Conservation (phyloP, 2,888 invertebrate species). For the Drosophila flavopinicola region DNA sequence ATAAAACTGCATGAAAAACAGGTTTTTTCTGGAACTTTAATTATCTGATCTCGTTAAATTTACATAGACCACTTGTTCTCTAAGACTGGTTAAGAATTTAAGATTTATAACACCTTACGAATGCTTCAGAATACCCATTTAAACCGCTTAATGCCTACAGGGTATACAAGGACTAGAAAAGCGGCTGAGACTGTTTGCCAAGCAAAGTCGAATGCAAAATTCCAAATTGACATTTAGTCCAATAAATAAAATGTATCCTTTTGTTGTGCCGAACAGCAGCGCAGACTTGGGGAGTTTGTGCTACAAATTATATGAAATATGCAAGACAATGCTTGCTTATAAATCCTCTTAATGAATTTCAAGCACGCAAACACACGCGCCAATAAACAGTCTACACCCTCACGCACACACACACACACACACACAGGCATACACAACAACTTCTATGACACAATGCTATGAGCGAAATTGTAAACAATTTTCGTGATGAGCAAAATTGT, state of each 20-base stretch:
- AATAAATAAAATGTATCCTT: constrained; percentile 69
- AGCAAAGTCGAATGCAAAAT: constrained; percentile 67
- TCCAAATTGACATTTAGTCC: constrained; percentile 79
- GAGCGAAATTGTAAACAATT: constrained; percentile 43
- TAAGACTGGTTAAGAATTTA: too few relatives aligned
- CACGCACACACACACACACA: constrained; percentile 5
- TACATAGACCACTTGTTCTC: too few relatives aligned
- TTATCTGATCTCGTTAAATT: too few relatives aligned
- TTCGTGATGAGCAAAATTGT: constrained; percentile 39
- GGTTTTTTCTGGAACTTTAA: too few relatives aligned
- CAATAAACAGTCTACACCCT: constrained; percentile 49
- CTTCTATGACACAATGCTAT: constrained; percentile 35
- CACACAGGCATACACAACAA: neutral
- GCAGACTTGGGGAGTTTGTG: constrained; percentile 34
- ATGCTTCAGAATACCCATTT: constrained; percentile 3
- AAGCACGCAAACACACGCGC: constrained; percentile 80
- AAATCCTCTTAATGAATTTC: constrained; percentile 81
- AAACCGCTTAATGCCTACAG: constrained; percentile 3
- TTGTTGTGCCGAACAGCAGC: constrained; percentile 13
- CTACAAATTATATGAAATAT: constrained; percentile 79
- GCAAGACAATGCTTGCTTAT: constrained; percentile 74
- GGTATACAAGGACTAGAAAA: constrained; percentile 29
- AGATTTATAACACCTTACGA: too few relatives aligned
- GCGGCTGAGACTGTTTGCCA: constrained; percentile 29
- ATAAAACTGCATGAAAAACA: too few relatives aligned